Conservation (phyloP, 2,888 invertebrate genomes). For the Bombyx huttoni region DNA sequence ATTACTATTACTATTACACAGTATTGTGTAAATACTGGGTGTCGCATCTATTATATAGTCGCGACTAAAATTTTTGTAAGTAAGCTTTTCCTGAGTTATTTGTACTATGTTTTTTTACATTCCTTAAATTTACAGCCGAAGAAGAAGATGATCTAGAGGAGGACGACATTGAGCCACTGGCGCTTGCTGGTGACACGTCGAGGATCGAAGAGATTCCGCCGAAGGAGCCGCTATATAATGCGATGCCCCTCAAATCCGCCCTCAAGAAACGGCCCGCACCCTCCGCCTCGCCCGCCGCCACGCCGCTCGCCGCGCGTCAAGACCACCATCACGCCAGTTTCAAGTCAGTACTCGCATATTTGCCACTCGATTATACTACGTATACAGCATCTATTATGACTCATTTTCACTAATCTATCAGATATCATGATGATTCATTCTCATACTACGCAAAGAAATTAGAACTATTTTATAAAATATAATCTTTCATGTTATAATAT, state of each 20-base stretch:
- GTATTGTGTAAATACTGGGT: too few relatives aligned
- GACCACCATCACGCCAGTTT: conserved; percentile 83
- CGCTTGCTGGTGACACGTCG: conserved; percentile 80
- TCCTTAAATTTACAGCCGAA: conserved; percentile 32
- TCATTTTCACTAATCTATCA: not conserved
- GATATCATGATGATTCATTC: too few relatives aligned
- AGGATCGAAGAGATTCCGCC: conserved; percentile 93
- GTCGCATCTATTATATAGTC: too few relatives aligned
- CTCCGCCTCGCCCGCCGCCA: conserved; percentile 78
- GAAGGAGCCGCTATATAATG: conserved; percentile 92
- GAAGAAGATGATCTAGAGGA: conserved; percentile 78
- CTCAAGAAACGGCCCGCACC: conserved; percentile 86
- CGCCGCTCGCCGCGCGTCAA: conserved; percentile 71
- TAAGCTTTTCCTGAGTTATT: too few relatives aligned
- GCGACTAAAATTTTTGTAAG: too few relatives aligned
- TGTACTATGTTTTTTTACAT: too few relatives aligned
- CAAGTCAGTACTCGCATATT: conserved; percentile 73
- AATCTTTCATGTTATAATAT: too few relatives aligned
- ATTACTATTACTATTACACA: too few relatives aligned
- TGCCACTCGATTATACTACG: not conserved
- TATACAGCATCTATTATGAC: not conserved
- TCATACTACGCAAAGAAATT: too few relatives aligned
- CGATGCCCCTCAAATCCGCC: conserved; percentile 92
- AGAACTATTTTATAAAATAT: too few relatives aligned
- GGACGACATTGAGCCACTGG: conserved; percentile 76